Conservation (phyloP, 2,797 vertebrate species). For the Morus bassanus region DNA sequence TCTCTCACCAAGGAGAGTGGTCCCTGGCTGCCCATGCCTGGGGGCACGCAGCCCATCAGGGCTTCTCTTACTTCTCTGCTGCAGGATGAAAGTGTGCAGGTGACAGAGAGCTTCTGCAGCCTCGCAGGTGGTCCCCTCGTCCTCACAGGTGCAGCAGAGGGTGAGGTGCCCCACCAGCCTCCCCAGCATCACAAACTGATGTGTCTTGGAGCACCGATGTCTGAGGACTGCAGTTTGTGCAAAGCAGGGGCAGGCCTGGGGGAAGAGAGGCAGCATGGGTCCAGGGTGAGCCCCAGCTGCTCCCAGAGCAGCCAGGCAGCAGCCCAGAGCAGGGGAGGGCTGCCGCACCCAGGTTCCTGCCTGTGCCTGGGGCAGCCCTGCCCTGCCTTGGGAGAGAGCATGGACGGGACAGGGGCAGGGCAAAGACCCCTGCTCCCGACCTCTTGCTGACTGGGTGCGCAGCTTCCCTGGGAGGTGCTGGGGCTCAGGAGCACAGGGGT, state of each 20-base stretch:
- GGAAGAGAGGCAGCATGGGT: neutral
- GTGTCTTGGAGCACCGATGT: neutral
- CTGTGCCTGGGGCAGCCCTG: neutral
- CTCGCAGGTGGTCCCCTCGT: accelerated
- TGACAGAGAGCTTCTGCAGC: neutral
- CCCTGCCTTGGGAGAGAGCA: neutral
- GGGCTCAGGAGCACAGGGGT: neutral
- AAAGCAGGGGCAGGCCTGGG: neutral
- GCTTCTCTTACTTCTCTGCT: neutral
- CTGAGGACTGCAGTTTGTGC: accelerated
- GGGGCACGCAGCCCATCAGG: accelerated
- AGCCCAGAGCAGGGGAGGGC: neutral
- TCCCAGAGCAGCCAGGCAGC: neutral
- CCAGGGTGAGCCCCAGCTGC: neutral
- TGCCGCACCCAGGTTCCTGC: neutral
- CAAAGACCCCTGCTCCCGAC: neutral
- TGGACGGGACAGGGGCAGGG: neutral
- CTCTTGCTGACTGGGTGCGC: neutral
- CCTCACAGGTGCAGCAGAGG: neutral
- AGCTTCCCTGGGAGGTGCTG: neutral
- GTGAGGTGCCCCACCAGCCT: neutral
- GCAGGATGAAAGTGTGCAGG: neutral
- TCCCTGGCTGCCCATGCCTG: neutral
- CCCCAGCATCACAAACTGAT: neutral
- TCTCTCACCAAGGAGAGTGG: neutral